Evolutionary conservation across 2,888 invertebrate species (phyloP).

Genomic region (Cantharis nigra): DNA sequence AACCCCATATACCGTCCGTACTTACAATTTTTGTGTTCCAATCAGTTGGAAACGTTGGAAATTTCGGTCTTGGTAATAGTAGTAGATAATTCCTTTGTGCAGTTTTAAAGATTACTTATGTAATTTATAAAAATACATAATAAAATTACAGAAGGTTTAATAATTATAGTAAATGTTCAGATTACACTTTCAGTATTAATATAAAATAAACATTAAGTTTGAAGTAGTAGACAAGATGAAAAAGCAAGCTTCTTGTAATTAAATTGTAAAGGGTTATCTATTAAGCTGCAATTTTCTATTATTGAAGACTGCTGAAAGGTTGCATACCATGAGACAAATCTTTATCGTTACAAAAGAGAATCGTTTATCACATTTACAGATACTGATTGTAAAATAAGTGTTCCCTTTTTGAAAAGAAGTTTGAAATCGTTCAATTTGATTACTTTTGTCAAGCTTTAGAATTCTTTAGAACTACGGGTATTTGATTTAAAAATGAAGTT

Average conservation of each 20-base stretch:
- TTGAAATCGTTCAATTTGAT: constrained; percentile 4
- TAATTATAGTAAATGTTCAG: constrained; percentile 37
- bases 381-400: constrained; percentile 39
- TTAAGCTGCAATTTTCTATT: constrained; percentile 34
- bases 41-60: no score
- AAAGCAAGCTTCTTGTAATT: constrained; percentile 37
- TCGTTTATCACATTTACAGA: constrained; percentile 49
- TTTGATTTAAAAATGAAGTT: constrained; percentile 1
- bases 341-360: constrained; percentile 43
- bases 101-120: neutral
- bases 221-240: constrained; percentile 32
- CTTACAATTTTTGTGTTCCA: no score
- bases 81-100: no score
- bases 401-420: constrained; percentile 31
- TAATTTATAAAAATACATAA: neutral
- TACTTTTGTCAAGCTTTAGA: neutral
- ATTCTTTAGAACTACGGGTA: neutral
- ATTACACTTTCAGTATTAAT: constrained; percentile 47
- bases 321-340: constrained; percentile 35
- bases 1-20: no score
- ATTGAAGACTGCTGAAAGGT: constrained; percentile 38
- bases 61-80: no score
- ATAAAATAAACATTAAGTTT: constrained; percentile 42
- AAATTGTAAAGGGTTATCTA: constrained; percentile 39
- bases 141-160: constrained; percentile 32